Evolutionary conservation across 2,888 invertebrate genomes (phyloP).

Genomic region (Polydrusus tereticollis): DNA sequence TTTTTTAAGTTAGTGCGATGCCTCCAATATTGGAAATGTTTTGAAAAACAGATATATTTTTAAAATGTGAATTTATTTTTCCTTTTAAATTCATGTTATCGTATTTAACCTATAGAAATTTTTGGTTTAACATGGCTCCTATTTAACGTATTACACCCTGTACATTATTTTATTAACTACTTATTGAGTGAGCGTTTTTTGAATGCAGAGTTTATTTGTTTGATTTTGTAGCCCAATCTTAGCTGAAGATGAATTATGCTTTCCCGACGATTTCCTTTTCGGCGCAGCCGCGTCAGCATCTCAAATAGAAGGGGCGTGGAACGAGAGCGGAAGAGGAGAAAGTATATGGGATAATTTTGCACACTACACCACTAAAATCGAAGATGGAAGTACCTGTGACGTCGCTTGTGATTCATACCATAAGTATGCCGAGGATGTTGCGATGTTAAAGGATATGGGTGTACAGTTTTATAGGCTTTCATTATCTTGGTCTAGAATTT

Average conservation of each 20-base stretch:
- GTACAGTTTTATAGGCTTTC: constrained; percentile 68
- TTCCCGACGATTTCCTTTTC: constrained; percentile 68
- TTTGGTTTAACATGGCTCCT: too few relatives aligned
- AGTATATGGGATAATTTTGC: constrained; percentile 1
- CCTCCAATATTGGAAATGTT: too few relatives aligned
- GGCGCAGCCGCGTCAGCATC: constrained; percentile 74
- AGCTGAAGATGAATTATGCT: background rate
- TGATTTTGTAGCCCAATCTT: background rate
- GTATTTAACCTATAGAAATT: too few relatives aligned
- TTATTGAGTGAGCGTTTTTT: too few relatives aligned
- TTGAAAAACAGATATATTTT: too few relatives aligned
- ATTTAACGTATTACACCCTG: too few relatives aligned
- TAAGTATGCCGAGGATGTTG: constrained; percentile 75
- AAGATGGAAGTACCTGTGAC: constrained; percentile 73
- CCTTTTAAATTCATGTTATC: too few relatives aligned
- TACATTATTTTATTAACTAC: too few relatives aligned
- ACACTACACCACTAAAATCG: constrained; percentile 67
- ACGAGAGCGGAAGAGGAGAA: constrained; percentile 14
- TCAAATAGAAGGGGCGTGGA: constrained; percentile 75
- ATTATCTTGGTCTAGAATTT: constrained; percentile 81
- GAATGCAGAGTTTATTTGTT: too few relatives aligned
- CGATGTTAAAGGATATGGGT: constrained; percentile 71
- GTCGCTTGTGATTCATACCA: constrained; percentile 80
- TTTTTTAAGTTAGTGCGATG: too few relatives aligned
- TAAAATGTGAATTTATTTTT: too few relatives aligned